A percentile compares a stretch with the other conserved stretches of the same genome.
Evolutionary conservation across 2,113 vertebrate genomes (phyloP).

Genomic region (Pluvialis apricaria): DNA sequence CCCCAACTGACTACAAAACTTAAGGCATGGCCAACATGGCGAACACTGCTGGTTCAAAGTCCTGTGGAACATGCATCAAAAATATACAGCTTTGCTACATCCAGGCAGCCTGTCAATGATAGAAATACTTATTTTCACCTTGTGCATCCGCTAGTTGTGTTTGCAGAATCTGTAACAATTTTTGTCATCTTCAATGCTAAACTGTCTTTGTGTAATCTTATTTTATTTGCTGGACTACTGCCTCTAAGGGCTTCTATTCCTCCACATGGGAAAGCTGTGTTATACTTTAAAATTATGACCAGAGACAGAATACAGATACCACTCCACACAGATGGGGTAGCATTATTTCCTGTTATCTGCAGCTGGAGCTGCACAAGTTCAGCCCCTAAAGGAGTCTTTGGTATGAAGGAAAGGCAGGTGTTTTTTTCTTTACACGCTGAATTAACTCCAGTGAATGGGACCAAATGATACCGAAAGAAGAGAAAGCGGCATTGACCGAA

Average conservation of each 20-base stretch:
- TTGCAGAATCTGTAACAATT: neutral
- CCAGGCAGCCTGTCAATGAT: neutral
- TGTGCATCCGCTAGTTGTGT: neutral
- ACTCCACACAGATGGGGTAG: fast-evolving
- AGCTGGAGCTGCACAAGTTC: neutral
- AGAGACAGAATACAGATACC: neutral
- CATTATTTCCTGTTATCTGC: neutral
- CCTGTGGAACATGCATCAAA: neutral
- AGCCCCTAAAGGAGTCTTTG: neutral
- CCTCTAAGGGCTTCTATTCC: neutral
- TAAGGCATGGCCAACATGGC: neutral
- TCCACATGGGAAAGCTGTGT: neutral
- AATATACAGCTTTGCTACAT: neutral
- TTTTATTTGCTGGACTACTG: neutral
- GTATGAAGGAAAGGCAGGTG: neutral
- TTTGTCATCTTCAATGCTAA: neutral
- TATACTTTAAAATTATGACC: neutral
- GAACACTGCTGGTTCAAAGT: neutral
- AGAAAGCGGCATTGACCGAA: neutral
- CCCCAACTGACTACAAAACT: neutral
- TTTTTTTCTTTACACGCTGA: neutral
- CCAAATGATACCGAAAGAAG: neutral
- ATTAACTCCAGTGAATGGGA: neutral
- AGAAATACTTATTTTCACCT: neutral
- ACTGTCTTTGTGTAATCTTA: neutral